Conservation (phyloP, 2,888 invertebrate genomes). For the Bhutanitis thaidina region DNA sequence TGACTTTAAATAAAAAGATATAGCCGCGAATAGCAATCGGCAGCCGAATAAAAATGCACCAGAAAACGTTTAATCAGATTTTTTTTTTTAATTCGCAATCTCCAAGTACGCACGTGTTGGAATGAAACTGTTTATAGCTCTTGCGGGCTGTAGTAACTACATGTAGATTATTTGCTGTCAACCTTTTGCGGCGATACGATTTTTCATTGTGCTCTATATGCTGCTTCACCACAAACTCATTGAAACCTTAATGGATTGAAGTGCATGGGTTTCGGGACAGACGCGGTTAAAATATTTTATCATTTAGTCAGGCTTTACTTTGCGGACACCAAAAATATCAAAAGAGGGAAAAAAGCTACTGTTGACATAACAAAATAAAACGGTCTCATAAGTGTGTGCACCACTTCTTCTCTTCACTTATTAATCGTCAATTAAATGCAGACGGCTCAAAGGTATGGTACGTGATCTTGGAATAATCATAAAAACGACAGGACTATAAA, state of each 20-base stretch:
- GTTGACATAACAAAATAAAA: too few species aligned
- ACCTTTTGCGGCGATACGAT: background rate
- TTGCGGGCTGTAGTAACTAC: background rate
- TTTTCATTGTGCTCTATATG: background rate
- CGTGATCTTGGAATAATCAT: too few species aligned
- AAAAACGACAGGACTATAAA: too few species aligned
- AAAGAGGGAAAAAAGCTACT: too few species aligned
- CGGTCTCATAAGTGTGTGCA: too few species aligned
- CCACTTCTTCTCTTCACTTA: too few species aligned
- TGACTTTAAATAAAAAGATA: conserved; percentile 7
- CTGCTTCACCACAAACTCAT: background rate
- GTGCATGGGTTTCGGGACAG: background rate
- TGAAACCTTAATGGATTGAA: background rate
- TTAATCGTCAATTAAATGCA: too few species aligned
- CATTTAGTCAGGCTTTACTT: too few species aligned
- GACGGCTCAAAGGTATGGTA: too few species aligned
- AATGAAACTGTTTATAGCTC: background rate
- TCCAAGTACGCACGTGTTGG: background rate
- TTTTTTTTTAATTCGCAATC: background rate
- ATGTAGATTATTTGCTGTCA: background rate
- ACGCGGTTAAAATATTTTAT: too few species aligned
- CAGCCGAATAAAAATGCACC: background rate
- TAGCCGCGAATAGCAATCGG: background rate
- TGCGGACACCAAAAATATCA: too few species aligned
- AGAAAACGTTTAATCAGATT: conserved; percentile 2